Conservation (phyloP, 2,797 vertebrate genomes). For the Falco columbarius region DNA sequence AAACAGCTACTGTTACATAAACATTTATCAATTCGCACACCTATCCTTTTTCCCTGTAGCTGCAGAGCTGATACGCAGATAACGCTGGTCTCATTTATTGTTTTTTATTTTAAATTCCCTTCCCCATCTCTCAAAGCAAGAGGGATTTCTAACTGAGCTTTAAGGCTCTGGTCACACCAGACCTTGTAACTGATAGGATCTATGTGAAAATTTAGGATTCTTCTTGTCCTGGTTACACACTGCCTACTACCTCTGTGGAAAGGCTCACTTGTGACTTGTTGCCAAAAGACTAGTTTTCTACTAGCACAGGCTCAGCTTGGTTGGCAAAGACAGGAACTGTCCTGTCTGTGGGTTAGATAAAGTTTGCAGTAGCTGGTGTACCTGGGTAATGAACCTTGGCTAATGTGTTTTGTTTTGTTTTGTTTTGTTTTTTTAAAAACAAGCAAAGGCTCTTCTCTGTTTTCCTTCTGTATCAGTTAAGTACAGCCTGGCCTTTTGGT, state of each 20-base stretch:
- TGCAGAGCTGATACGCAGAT: neutral
- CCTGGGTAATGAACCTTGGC: neutral
- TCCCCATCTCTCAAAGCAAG: neutral
- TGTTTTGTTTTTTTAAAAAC: neutral
- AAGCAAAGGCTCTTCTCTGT: neutral
- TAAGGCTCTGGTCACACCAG: neutral
- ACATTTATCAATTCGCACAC: neutral
- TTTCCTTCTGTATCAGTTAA: neutral
- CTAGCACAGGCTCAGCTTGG: neutral
- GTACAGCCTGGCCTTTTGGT: neutral
- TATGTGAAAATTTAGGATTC: neutral
- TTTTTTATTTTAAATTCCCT: neutral
- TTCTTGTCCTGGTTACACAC: neutral
- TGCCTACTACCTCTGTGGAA: neutral
- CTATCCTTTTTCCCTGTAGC: neutral
- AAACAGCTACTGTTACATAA: neutral
- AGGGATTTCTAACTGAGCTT: neutral
- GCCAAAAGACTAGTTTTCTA: neutral
- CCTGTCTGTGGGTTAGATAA: neutral
- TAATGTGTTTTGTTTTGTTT: neutral
- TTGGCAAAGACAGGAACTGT: neutral
- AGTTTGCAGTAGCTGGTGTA: neutral
- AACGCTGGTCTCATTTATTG: neutral
- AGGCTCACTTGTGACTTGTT: neutral
- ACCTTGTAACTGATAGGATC: neutral